Conservation (phyloP, 35 echinoderm and acorn worm species). For the Lytechinus variegatus region DNA sequence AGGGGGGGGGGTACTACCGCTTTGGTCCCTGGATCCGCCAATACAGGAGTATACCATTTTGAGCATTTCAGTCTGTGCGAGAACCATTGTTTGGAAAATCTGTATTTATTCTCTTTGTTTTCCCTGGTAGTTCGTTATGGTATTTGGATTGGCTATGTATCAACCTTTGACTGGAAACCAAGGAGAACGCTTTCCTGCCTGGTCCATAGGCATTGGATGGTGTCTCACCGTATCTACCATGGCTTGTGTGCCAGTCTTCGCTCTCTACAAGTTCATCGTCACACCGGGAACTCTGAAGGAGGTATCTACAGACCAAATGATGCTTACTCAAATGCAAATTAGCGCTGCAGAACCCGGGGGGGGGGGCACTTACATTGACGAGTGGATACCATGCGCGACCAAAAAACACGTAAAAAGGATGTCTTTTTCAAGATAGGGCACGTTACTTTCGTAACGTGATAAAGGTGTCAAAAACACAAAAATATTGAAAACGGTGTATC, state of each 20-base stretch:
- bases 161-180: slow-evolving; percentile 9
- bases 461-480: not conserved
- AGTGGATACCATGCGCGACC: not conserved
- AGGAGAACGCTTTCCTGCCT: slow-evolving; percentile 67
- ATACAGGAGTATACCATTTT: not conserved
- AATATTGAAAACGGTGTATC: too few relatives aligned
- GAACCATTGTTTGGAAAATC: not conserved
- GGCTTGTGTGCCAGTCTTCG: slow-evolving; percentile 64
- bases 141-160: slow-evolving; percentile 39
- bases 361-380: not conserved
- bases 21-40: not conserved
- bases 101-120: not conserved
- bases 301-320: slow-evolving; percentile 45
- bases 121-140: slow-evolving; percentile 75
- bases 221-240: slow-evolving; percentile 69
- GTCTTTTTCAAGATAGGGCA: not conserved
- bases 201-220: slow-evolving; percentile 77
- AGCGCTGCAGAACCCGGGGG: too few relatives aligned
- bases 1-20: too few relatives aligned
- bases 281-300: slow-evolving; percentile 71
- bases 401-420: not conserved
- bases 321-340: not conserved
- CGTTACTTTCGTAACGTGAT: not conserved
- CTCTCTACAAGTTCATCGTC: slow-evolving; percentile 63
- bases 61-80: not conserved